Percentiles rank a stretch among this genome's conserved stretches.
These are phyloP conservation scores for Odontomyia ornata DNA, from an alignment of 2,888 invertebrate species.

Conservation along the genomic window DNA sequence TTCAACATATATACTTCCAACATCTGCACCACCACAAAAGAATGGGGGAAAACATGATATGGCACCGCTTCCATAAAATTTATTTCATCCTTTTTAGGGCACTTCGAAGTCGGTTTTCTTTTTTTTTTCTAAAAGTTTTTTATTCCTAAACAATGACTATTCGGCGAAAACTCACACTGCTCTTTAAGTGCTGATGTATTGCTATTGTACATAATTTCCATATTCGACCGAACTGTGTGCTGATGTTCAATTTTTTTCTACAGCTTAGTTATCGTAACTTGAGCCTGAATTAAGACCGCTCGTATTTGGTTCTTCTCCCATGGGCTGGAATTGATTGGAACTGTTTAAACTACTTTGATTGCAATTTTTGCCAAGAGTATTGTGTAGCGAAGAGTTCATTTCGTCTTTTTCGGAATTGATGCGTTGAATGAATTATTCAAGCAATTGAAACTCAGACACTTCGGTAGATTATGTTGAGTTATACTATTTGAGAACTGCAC, in stretches of 20 bases:
- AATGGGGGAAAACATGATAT: no score
- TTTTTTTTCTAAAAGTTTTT: no score
- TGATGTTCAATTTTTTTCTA: conserved; percentile 71
- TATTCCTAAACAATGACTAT: no score
- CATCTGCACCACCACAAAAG: no score
- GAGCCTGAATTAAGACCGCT: conserved; percentile 72
- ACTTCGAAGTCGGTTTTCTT: no score
- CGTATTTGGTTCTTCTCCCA: conserved; percentile 74
- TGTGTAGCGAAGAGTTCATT: not conserved
- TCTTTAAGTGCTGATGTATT: conserved; percentile 71
- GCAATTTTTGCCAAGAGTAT: conserved; percentile 33
- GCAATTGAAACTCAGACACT: conserved; percentile 60
- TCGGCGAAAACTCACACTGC: conserved; percentile 73
- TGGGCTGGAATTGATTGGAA: conserved; percentile 61
- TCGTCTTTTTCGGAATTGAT: conserved; percentile 56
- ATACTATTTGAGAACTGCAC: conserved; percentile 60
- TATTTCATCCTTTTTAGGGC: no score
- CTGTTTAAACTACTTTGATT: conserved; percentile 45
- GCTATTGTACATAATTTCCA: conserved; percentile 77
- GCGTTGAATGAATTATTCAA: conserved; percentile 57
- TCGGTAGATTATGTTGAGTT: conserved; percentile 61
- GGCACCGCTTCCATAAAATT: no score
- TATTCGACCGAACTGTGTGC: conserved; percentile 74
- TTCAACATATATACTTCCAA: no score
- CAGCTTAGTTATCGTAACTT: conserved; percentile 63